Base-by-base conservation (phyloP, 2,113 vertebrate species). In the Hydrochoerus hydrochaeris region DNA sequence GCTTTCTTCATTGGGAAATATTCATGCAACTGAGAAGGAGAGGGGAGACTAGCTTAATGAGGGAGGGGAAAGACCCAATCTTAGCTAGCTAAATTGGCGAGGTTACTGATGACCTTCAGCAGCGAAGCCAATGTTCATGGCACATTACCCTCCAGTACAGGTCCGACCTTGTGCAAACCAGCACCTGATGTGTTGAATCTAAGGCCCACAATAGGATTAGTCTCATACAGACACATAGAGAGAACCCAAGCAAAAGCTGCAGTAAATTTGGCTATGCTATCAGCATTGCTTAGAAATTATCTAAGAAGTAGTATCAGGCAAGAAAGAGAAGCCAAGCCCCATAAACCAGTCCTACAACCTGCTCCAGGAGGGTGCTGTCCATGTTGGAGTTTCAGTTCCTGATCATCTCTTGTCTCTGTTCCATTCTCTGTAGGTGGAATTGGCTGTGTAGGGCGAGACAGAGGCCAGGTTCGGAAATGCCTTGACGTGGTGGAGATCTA, bases 401-500 rank as follows among this genome's bases (percentile, higher is more conserved):
- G 0, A 52, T 52, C 28, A 4, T 32, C 41, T 82, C 65, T 2
- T 58, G 81, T 93, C 69, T 69, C 0, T 0, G 0, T 85, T 12
- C 96, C 38, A 17, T 92, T 67, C 87, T 94, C 93, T 86, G 13
- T 88, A 99, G 99, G 99, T 90, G 99, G 99, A 69, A 99, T 99
- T 93, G 99, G 99, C 17, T 99, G 99, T 77, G 97, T 99, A 54
- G 99, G 99, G 58, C 97, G 93, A 10, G 99, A 99, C 98, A 98
- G 98, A 88, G 99, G 99, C n/a, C 99, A 99, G 94, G 99, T 99
- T 54, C 99, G 99, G 13, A 99, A 98, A 93, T 99, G 99, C 84
- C 99, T 99, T 1, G 98, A 99, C 73, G 98, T 97, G 7, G 99
- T 99, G 81, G 99, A 99, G 98, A 99, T 99, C 97, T 99, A 99